These are phyloP conservation scores for Telmatherina bonti DNA, from an alignment of 2,797 vertebrate genomes.

Conservation along the genomic window DNA sequence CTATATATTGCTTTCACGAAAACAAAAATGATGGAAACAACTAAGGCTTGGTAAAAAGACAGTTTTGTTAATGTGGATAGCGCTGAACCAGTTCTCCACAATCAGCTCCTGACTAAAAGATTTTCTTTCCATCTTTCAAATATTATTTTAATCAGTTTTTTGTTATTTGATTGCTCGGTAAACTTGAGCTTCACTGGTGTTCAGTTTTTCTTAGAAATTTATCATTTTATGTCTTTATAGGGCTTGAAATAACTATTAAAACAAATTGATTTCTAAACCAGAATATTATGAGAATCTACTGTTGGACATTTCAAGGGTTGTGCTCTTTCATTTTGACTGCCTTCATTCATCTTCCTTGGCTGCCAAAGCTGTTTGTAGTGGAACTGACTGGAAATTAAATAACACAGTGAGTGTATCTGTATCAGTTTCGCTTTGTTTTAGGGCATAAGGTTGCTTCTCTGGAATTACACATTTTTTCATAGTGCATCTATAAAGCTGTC, in stretches of 20 bases:
- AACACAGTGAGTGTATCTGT: slow-evolving; percentile 1
- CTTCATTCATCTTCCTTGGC: not conserved
- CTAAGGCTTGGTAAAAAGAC: not conserved
- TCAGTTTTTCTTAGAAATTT: too few species aligned
- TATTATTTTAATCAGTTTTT: too few species aligned
- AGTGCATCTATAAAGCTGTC: slow-evolving; percentile 12
- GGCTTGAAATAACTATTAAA: not conserved
- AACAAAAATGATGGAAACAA: not conserved
- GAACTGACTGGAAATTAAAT: slow-evolving; percentile 13
- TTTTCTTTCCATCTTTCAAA: not conserved
- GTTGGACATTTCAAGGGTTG: not conserved
- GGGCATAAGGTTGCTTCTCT: slow-evolving; percentile 8
- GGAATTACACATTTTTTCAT: slow-evolving; percentile 28
- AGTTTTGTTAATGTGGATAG: not conserved
- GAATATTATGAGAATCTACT: not conserved
- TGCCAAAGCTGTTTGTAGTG: slow-evolving; percentile 10
- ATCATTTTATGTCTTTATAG: not conserved
- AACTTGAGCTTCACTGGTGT: too few species aligned
- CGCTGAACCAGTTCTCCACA: too few species aligned
- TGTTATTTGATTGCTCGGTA: too few species aligned
- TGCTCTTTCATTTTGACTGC: not conserved
- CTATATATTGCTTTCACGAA: not conserved
- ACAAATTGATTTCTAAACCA: not conserved
- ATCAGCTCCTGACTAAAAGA: not conserved
- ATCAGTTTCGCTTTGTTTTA: slow-evolving; percentile 9